These are phyloP conservation scores for Cordilura impudica DNA, from an alignment of 2,888 invertebrate species.

Conservation along the genomic window DNA sequence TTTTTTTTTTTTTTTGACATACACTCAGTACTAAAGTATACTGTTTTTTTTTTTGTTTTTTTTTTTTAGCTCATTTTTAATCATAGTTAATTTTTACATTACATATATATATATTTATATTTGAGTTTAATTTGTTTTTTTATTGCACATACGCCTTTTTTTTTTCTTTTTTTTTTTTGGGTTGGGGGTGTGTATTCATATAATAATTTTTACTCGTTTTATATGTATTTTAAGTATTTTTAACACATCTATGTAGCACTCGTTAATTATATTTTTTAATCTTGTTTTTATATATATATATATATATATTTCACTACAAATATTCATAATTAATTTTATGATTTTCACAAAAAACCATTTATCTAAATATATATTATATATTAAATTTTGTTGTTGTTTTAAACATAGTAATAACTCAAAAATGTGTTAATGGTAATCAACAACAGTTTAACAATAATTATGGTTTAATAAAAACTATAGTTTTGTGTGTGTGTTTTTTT, in stretches of 20 bases:
- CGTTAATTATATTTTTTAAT: constrained; percentile 36
- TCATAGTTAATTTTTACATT: constrained; percentile 39
- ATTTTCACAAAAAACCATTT: constrained; percentile 31
- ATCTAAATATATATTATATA: constrained; percentile 46
- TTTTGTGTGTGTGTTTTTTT: constrained; percentile 6
- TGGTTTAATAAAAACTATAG: constrained; percentile 4
- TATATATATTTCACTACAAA: constrained; percentile 32
- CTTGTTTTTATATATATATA: neutral
- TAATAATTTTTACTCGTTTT: constrained; percentile 5
- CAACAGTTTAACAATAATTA: constrained; percentile 18
- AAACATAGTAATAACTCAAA: constrained; percentile 16
- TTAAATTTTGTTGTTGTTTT: constrained; percentile 33
- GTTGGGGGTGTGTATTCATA: neutral
- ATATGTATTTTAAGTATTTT: constrained; percentile 42
- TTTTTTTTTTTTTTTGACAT: constrained; percentile 13
- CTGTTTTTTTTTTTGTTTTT: neutral
- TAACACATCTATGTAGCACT: constrained; percentile 61
- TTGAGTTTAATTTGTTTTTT: constrained; percentile 28
- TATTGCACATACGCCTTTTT: constrained; percentile 55
- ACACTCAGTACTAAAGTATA: constrained; percentile 38
- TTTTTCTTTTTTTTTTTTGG: neutral
- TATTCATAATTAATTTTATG: neutral
- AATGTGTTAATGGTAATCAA: neutral
- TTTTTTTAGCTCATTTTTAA: constrained; percentile 24
- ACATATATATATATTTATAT: neutral